A percentile compares a stretch with the other conserved stretches of the same genome.
Evolutionary conservation across 2,888 invertebrate species (phyloP).

Genomic region (Drosophila leonis): DNA sequence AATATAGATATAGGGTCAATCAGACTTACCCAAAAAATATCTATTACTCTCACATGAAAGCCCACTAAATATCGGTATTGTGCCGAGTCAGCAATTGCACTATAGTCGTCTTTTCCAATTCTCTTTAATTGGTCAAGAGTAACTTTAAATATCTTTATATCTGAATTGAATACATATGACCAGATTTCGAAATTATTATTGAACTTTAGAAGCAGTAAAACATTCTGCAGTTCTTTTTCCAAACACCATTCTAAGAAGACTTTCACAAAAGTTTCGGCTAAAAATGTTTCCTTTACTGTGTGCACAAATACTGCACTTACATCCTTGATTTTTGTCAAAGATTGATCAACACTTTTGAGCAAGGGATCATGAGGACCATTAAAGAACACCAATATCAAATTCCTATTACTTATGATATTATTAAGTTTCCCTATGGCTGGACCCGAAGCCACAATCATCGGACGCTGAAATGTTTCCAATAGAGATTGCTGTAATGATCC

Average conservation of each 20-base stretch:
- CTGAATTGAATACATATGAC: not conserved
- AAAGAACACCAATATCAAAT: constrained; percentile 7
- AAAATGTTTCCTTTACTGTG: not conserved
- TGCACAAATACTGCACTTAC: constrained; percentile 4
- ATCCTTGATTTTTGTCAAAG: not conserved
- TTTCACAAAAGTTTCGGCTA: not conserved
- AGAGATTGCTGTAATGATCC: constrained; percentile 5
- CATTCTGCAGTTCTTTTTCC: not conserved
- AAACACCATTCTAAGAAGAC: constrained; percentile 20
- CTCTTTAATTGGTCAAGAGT: not conserved
- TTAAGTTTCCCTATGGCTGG: not conserved
- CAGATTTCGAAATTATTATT: constrained; percentile 10
- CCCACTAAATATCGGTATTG: not conserved
- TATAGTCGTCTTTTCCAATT: not conserved
- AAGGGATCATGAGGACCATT: not conserved
- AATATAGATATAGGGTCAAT: not conserved
- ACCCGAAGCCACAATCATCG: constrained; percentile 23
- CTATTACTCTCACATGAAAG: not conserved
- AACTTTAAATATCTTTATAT: not conserved
- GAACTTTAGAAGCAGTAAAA: not conserved
- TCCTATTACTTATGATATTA: not conserved
- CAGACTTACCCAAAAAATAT: constrained; percentile 23
- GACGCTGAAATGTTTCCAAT: constrained; percentile 16
- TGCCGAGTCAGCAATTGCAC: rapidly evolving
- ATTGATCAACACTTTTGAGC: not conserved